Percentiles rank a stretch among this genome's conserved stretches.
These are phyloP conservation scores for Diorhabda carinulata DNA, from an alignment of 1,140 invertebrate species.

Conservation along the genomic window DNA sequence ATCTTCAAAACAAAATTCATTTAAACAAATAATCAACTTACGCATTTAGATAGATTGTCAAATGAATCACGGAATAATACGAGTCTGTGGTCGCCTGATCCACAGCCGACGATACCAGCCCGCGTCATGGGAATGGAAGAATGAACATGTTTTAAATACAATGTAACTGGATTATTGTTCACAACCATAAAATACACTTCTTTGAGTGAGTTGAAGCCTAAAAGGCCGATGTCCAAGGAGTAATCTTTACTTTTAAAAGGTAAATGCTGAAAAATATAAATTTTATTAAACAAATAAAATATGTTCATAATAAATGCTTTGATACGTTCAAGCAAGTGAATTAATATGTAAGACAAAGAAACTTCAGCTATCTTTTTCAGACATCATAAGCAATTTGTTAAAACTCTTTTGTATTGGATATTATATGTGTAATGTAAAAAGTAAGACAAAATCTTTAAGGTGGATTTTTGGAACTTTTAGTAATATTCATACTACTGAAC, in stretches of 20 bases:
- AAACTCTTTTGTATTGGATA: too few relatives aligned
- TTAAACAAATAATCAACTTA: constrained; percentile 38
- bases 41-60: constrained; percentile 51
- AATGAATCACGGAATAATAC: constrained; percentile 51
- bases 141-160: constrained; percentile 63
- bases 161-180: constrained; percentile 72
- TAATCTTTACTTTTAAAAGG: constrained; percentile 52
- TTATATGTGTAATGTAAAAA: too few relatives aligned
- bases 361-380: too few relatives aligned
- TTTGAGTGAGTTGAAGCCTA: constrained; percentile 65
- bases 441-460: too few relatives aligned
- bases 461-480: too few relatives aligned
- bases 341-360: too few relatives aligned
- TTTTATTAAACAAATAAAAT: neutral
- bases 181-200: constrained; percentile 68
- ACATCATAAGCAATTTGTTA: too few relatives aligned
- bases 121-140: constrained; percentile 65
- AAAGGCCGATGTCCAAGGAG: constrained; percentile 69
- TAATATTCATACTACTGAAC: too few relatives aligned
- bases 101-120: constrained; percentile 67
- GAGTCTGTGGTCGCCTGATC: constrained; percentile 56
- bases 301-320: too few relatives aligned
- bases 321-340: too few relatives aligned
- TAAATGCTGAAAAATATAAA: constrained; percentile 46
- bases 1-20: neutral